Evolutionary conservation across 2,888 invertebrate species (phyloP).

Genomic region (Drosophila maculinotata): DNA sequence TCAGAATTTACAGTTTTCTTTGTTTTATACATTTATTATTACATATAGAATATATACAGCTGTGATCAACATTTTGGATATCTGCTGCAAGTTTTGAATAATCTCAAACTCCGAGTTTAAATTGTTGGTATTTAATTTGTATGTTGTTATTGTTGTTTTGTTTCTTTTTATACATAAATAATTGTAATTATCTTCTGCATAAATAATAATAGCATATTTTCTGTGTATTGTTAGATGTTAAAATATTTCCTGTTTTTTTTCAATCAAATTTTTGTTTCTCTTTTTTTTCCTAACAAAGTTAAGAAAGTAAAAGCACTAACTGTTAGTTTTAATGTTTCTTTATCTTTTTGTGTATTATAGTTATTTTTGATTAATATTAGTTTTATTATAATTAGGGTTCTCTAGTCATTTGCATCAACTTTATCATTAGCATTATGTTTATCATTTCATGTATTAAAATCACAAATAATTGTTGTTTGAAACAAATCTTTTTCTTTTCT

Average conservation of each 20-base stretch:
- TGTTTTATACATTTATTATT: not conserved
- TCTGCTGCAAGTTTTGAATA: slow-evolving; percentile 2
- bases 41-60: not conserved
- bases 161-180: slow-evolving; percentile 66
- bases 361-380: slow-evolving; percentile 60
- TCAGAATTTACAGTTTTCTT: not conserved
- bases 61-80: not conserved
- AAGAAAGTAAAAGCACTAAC: slow-evolving; percentile 70
- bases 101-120: slow-evolving; percentile 8
- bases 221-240: slow-evolving; percentile 29
- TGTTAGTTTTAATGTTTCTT: slow-evolving; percentile 35
- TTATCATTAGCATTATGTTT: slow-evolving; percentile 50
- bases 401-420: slow-evolving; percentile 65
- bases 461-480: slow-evolving; percentile 78
- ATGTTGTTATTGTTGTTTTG: slow-evolving; percentile 2
- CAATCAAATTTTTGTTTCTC: not conserved
- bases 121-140: slow-evolving; percentile 42
- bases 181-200: slow-evolving; percentile 63
- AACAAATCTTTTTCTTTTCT: slow-evolving; percentile 87
- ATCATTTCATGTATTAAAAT: slow-evolving; percentile 76
- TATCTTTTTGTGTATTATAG: slow-evolving; percentile 34
- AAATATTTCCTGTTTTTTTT: slow-evolving; percentile 45
- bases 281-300: slow-evolving; percentile 32
- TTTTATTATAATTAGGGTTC: slow-evolving; percentile 41
- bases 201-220: slow-evolving; percentile 57